Percentiles rank a stretch among this genome's conserved stretches.
Evolutionary conservation across 1,140 invertebrate genomes (phyloP).

Genomic region (Drosophila murphyi): DNA sequence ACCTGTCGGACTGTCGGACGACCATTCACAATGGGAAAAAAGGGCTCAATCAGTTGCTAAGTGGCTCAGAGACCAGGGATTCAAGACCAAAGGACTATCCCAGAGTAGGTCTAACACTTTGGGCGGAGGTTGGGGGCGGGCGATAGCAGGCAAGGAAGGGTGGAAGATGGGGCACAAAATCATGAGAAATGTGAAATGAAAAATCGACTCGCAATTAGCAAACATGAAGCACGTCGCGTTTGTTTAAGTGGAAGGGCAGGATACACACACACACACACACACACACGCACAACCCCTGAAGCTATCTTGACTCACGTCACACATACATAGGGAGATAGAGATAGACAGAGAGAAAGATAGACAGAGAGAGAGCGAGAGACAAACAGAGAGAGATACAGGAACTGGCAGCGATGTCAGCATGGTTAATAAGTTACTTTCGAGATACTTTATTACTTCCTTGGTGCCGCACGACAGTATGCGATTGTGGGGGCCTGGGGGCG

Average conservation of each 20-base stretch:
- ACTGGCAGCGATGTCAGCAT: slow-evolving; percentile 77
- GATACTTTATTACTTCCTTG: slow-evolving; percentile 83
- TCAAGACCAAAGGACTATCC: slow-evolving; percentile 11
- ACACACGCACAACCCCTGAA: slow-evolving; percentile 15
- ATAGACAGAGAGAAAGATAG: not conserved
- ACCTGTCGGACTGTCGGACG: not conserved
- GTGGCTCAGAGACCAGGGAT: slow-evolving; percentile 31
- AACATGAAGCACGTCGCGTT: slow-evolving; percentile 69
- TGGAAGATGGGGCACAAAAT: slow-evolving; percentile 22
- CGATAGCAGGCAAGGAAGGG: not conserved
- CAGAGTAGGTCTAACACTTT: slow-evolving; percentile 1
- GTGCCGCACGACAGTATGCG: slow-evolving; percentile 56
- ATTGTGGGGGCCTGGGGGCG: not conserved
- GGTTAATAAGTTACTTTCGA: slow-evolving; percentile 82
- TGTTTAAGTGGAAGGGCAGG: slow-evolving; percentile 27
- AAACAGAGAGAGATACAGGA: slow-evolving; percentile 48
- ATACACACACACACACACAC: slow-evolving; percentile 21
- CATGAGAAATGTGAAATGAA: slow-evolving; percentile 80
- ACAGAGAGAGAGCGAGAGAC: not conserved
- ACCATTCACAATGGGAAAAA: slow-evolving; percentile 13
- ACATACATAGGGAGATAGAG: not conserved
- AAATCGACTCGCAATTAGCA: slow-evolving; percentile 83
- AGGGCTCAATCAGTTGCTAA: slow-evolving; percentile 65
- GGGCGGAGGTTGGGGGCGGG: too few species aligned
- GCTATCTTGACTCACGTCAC: slow-evolving; percentile 9